phyloP scores from a whole-genome alignment of 92 coral and sea anemone species.

The Epizoanthus illoricatus region DNA sequence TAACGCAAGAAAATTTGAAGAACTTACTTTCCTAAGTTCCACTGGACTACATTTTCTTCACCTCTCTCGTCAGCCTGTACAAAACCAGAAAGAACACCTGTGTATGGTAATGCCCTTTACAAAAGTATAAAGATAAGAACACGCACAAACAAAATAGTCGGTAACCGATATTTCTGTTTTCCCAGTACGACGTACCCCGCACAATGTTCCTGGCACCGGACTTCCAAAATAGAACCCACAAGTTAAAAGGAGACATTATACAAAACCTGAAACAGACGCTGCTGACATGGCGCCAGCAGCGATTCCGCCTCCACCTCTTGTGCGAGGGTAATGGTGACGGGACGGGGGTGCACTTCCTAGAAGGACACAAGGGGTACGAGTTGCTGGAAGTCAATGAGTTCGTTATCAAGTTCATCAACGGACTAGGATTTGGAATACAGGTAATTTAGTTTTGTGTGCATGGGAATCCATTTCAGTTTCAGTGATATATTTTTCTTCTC shows the following conservation, averaged over 20 bases:
- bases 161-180: not conserved
- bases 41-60: no score
- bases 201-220: conserved; percentile 63
- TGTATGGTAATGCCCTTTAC: no score
- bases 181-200: conserved; percentile 61
- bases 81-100: no score
- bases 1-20: no score
- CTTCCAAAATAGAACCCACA: conserved; percentile 46
- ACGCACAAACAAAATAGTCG: not conserved
- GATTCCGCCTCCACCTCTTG: conserved; percentile 56
- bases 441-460: conserved; percentile 20
- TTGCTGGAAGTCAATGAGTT: conserved; percentile 44
- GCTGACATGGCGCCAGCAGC: conserved; percentile 45
- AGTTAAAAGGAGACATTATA: conserved; percentile 46
- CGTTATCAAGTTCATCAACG: conserved; percentile 45
- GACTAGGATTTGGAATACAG: conserved; percentile 56
- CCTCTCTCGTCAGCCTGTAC: no score
- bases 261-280: conserved; percentile 39
- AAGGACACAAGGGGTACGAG: conserved; percentile 68
- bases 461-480: no score
- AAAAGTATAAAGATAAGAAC: not conserved
- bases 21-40: no score
- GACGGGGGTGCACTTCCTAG: conserved; percentile 75
- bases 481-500: no score
- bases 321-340: conserved; percentile 81